Evolutionary conservation across 2,113 vertebrate species (phyloP).

Genomic region (Gymnogyps californianus): DNA sequence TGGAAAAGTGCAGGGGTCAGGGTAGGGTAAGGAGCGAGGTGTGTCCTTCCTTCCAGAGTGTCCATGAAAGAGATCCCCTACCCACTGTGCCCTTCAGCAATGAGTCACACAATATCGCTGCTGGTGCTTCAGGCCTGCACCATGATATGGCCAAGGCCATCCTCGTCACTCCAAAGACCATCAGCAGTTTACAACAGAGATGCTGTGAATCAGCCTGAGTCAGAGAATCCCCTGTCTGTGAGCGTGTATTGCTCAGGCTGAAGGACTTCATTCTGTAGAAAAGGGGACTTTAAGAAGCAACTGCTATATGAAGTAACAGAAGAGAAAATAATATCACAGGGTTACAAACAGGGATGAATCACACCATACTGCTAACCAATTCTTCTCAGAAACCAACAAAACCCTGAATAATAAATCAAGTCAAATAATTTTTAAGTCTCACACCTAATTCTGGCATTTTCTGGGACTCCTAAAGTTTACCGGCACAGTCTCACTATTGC

Average conservation of each 20-base stretch:
- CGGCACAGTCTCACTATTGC: background rate
- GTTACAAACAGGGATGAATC: background rate
- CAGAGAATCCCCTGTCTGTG: background rate
- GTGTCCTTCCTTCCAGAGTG: background rate
- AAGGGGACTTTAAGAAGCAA: background rate
- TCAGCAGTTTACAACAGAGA: background rate
- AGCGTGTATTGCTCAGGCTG: background rate
- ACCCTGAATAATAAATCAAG: background rate
- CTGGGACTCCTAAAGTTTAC: background rate
- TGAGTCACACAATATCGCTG: rapidly evolving
- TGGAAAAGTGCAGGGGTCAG: too few species aligned
- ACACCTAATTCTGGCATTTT: background rate
- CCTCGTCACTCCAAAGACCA: background rate
- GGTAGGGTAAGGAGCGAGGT: background rate
- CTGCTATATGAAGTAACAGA: background rate
- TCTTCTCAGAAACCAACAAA: background rate
- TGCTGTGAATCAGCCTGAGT: background rate
- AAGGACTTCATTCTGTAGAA: background rate
- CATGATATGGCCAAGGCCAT: background rate
- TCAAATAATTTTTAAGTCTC: background rate
- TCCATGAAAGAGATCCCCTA: background rate
- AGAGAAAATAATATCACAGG: background rate
- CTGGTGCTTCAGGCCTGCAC: background rate
- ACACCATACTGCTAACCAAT: background rate
- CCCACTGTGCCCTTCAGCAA: background rate